Base-by-base conservation (phyloP, 2,888 invertebrate genomes). In the Arge pagana region DNA sequence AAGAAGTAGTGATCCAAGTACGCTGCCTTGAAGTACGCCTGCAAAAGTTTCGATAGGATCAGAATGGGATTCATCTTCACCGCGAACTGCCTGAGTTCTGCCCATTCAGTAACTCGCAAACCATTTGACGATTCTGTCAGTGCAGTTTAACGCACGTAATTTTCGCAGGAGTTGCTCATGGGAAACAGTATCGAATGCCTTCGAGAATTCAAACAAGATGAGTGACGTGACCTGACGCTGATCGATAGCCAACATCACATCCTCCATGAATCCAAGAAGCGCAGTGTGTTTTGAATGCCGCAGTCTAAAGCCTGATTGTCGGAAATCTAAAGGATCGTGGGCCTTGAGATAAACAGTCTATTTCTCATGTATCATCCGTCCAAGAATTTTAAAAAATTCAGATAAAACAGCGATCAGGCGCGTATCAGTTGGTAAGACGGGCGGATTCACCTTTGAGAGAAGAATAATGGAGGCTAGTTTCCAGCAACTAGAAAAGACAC, bases 1-100 rank as follows among this genome's bases (percentile, higher is more conserved):
- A 8, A 39, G 23, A 2, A 36, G 36, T n/a, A 36, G 36, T n/a
- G 36, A 19, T 2, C 18, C 36, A 36, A 36, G 36, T n/a, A 36
- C 36, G 15, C 10, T 18, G 18, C 36, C 36, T 19, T 36, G 39
- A 1, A 23, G 39, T 11, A 39, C 39, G 10, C 11, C 39, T 3
- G 23, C 19, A 13, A 2, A 5, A n/a, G 19, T 39, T 8, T 4
- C 10, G 21, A 39, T 4, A 11, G 23, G 23, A 11, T 13, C 21
- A 4, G 39, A 23, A n/a, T 39, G 39, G 6, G 10, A 3, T 2
- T n/a, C 23, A 11, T 1, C 4, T 19, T 3, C n/a, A 39, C 8
- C 21, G 11, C 2, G 39, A 23, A 39, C 39, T 4, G 23, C 18
- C 23, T 39, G 39, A 2, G 21, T 21, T 10, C 39, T 39, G 8